A percentile compares a stretch with the other conserved stretches of the same genome.
phyloP scores from a whole-genome alignment of 1,140 invertebrate genomes.

The Brachionus sp. region DNA sequence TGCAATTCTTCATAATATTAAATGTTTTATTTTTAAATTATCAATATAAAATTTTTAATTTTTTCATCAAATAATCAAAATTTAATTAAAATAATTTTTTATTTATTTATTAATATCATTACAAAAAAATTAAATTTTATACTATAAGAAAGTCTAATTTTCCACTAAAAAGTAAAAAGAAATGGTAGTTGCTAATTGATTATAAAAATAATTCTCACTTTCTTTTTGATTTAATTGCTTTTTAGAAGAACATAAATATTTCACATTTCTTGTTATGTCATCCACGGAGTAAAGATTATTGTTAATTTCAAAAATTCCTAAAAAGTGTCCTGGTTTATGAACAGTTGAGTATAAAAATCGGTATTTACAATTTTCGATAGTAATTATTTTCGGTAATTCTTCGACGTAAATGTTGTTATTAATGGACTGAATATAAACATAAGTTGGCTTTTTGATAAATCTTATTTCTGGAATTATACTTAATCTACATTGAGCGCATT shows the following conservation, averaged over 20 bases:
- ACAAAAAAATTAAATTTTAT: background rate
- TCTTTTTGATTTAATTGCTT: background rate
- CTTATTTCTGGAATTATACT: background rate
- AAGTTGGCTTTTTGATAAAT: background rate
- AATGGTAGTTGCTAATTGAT: background rate
- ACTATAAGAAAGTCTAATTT: background rate
- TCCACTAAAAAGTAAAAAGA: background rate
- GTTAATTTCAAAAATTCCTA: slow-evolving; percentile 4
- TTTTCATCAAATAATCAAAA: background rate
- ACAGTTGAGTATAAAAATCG: background rate
- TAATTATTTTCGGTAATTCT: background rate
- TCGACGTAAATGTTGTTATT: background rate
- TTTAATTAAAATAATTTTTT: background rate
- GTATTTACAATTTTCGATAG: no score
- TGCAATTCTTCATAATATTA: background rate
- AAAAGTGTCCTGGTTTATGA: background rate
- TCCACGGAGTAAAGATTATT: background rate
- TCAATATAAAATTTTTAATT: background rate
- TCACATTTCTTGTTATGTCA: background rate
- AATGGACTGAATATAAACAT: background rate
- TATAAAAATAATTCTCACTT: slow-evolving; percentile 2
- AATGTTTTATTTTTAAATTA: background rate
- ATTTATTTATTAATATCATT: background rate
- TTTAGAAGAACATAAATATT: background rate
- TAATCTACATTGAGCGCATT: background rate